Percentiles rank a stretch among this genome's conserved stretches.
phyloP scores from a whole-genome alignment of 2,888 invertebrate species.

The Phanerotoma sp. region DNA sequence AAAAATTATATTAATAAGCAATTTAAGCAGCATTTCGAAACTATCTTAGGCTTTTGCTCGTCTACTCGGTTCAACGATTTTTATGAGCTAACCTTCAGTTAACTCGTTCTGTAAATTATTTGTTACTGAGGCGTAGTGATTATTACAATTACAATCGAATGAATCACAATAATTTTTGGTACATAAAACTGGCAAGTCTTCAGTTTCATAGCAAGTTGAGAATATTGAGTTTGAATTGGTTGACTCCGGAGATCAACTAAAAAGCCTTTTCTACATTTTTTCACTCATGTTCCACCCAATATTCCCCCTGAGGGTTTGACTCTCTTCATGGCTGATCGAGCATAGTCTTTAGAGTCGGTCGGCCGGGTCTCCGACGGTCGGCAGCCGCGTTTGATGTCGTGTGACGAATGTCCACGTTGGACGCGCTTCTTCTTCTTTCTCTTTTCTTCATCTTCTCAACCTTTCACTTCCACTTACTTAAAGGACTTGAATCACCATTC shows the following conservation, averaged over 20 bases:
- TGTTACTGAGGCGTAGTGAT: too few species aligned
- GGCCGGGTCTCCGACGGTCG: conserved; percentile 53
- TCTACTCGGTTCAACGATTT: too few species aligned
- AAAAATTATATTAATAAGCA: too few species aligned
- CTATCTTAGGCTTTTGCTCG: too few species aligned
- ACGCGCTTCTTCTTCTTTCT: conserved; percentile 49
- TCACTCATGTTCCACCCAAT: conserved; percentile 27
- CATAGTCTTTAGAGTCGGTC: conserved; percentile 55
- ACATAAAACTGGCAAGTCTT: too few species aligned
- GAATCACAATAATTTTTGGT: too few species aligned
- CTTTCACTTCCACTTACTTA: conserved; percentile 17
- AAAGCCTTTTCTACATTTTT: conserved; percentile 25
- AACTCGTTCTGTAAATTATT: too few species aligned
- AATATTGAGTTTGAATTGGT: neutral
- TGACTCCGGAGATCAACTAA: conserved; percentile 11
- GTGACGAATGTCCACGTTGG: conserved; percentile 57
- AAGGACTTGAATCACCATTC: conserved; percentile 2
- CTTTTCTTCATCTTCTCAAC: conserved; percentile 16
- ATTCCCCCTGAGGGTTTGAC: conserved; percentile 26
- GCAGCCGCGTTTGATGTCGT: conserved; percentile 57
- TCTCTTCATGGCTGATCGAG: conserved; percentile 55
- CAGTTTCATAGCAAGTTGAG: too few species aligned
- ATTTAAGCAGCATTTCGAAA: too few species aligned
- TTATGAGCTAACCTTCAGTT: too few species aligned
- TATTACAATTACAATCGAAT: too few species aligned